phyloP scores from a whole-genome alignment of 2,888 invertebrate genomes.

The Phytoseiulus persimilis region DNA sequence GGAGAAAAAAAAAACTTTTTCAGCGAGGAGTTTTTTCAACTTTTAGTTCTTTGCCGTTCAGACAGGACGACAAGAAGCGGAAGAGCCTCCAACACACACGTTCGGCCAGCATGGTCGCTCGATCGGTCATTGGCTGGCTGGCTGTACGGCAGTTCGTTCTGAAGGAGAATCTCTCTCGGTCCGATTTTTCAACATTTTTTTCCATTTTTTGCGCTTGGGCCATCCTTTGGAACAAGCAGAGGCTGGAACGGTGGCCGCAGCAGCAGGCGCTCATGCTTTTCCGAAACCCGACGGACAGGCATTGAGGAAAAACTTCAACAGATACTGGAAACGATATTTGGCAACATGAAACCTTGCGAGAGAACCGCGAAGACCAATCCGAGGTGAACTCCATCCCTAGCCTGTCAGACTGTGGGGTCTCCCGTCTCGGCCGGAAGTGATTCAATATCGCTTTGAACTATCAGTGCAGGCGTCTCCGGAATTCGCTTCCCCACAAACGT shows the following conservation, averaged over 20 bases:
- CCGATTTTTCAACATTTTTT: neutral
- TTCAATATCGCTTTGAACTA: too few species aligned
- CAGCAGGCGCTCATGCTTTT: neutral
- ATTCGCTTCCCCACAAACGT: too few species aligned
- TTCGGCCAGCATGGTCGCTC: neutral
- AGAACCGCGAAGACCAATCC: too few species aligned
- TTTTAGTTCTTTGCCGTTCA: neutral
- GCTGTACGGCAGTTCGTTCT: neutral
- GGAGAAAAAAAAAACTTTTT: neutral
- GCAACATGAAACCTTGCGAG: too few species aligned
- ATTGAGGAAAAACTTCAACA: neutral
- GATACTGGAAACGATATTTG: neutral
- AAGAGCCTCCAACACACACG: neutral
- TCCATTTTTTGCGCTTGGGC: neutral
- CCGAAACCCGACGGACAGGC: neutral
- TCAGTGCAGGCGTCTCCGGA: too few species aligned
- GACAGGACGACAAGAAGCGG: constrained; percentile 5
- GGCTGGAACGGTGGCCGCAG: neutral
- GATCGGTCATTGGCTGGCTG: neutral
- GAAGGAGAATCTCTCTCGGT: neutral
- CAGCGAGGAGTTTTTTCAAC: neutral
- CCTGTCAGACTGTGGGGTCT: too few species aligned
- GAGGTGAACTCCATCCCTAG: too few species aligned
- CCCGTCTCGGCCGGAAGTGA: too few species aligned
- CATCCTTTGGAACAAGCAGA: neutral